Percentiles rank a stretch among this genome's conserved stretches.
phyloP scores from a whole-genome alignment of 1,140 invertebrate species.

The Dryas iulia region DNA sequence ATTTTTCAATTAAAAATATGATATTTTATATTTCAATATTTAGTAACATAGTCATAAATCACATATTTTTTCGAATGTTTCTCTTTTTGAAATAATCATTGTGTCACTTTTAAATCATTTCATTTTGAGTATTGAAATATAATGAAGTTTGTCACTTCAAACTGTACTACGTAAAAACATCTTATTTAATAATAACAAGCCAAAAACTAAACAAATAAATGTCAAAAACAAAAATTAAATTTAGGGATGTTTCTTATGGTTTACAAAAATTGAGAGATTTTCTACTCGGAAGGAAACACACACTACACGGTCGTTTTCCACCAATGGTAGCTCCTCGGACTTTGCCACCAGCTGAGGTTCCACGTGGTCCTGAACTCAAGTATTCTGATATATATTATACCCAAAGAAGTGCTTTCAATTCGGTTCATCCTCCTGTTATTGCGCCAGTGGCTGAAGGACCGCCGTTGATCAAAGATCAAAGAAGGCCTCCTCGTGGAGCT shows the following conservation, averaged over 20 bases:
- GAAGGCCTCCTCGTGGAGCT: conserved; percentile 20
- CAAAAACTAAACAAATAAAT: conserved; percentile 10
- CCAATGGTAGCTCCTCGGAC: conserved; percentile 50
- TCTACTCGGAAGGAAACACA: conserved; percentile 58
- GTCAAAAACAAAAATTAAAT: conserved; percentile 29
- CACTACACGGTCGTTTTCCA: conserved; percentile 52
- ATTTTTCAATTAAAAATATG: no score
- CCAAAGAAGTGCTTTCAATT: conserved; percentile 46
- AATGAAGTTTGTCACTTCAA: background rate
- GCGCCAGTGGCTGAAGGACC: conserved; percentile 56
- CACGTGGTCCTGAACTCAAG: conserved; percentile 48
- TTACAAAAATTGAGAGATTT: conserved; percentile 53
- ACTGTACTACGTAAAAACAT: background rate
- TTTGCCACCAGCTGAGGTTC: conserved; percentile 54
- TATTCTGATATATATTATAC: conserved; percentile 57
- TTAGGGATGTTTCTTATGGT: conserved; percentile 49
- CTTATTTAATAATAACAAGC: background rate
- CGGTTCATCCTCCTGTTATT: conserved; percentile 58
- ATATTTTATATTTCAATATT: no score
- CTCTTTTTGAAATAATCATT: no score
- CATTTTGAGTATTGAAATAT: no score
- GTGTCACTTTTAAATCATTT: no score
- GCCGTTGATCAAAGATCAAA: conserved; percentile 33
- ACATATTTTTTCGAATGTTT: no score
- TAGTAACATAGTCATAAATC: no score